Conservation (phyloP, 2,888 invertebrate species). For the Euclidia mi region DNA sequence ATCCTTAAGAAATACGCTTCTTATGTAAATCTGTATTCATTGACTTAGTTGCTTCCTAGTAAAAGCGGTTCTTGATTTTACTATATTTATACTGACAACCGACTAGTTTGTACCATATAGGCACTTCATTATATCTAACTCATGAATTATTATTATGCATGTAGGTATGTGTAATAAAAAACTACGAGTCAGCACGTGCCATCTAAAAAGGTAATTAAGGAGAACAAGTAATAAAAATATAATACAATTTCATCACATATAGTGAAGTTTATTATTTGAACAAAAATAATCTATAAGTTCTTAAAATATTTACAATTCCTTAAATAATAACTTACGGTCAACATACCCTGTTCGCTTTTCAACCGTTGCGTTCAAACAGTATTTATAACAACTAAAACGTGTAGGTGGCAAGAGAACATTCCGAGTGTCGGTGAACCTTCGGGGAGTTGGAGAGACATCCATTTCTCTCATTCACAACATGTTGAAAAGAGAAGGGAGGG, state of each 20-base stretch:
- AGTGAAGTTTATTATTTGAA: conserved; percentile 88
- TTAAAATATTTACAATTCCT: conserved; percentile 88
- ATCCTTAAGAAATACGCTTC: too few species aligned
- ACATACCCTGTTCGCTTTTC: conserved; percentile 89
- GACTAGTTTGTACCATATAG: too few species aligned
- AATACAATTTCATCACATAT: conserved; percentile 71
- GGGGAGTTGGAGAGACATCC: too few species aligned
- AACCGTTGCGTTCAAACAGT: conserved; percentile 82
- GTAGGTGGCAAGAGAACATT: conserved; percentile 73
- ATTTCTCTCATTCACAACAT: conserved; percentile 81
- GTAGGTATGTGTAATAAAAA: too few species aligned
- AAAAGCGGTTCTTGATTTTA: too few species aligned
- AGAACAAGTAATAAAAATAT: conserved; percentile 62
- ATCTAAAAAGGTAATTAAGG: not conserved
- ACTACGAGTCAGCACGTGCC: too few species aligned
- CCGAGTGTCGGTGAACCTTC: conserved; percentile 37
- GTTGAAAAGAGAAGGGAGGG: conserved; percentile 88
- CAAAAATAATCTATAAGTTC: conserved; percentile 87
- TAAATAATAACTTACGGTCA: conserved; percentile 83
- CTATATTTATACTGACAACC: too few species aligned
- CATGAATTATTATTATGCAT: too few species aligned
- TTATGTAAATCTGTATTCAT: too few species aligned
- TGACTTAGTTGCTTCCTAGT: too few species aligned
- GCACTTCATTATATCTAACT: too few species aligned
- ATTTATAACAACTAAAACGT: conserved; percentile 59